Conservation (phyloP, 1,140 invertebrate species). For the Lepidotrigona ventralis region DNA sequence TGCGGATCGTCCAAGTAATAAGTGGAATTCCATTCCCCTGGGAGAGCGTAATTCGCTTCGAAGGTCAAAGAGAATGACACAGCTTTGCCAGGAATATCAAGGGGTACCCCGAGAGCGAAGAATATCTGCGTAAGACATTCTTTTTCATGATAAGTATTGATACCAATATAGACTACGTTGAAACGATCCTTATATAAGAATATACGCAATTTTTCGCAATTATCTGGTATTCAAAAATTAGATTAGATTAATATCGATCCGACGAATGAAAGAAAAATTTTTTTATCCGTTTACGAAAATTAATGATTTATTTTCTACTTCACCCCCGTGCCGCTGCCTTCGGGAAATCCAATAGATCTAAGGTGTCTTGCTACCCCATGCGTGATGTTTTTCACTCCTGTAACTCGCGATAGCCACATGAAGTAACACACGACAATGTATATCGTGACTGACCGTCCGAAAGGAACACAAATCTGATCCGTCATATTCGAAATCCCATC, state of each 20-base stretch:
- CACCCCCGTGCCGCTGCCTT: constrained; percentile 73
- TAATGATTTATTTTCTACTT: constrained; percentile 62
- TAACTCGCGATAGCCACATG: constrained; percentile 46
- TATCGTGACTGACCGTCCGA: background rate
- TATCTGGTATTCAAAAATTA: background rate
- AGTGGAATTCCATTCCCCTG: constrained; percentile 61
- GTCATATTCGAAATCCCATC: background rate
- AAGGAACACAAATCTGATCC: background rate
- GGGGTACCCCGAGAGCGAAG: constrained; percentile 75
- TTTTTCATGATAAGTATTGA: background rate
- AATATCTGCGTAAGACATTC: constrained; percentile 69
- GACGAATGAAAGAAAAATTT: background rate
- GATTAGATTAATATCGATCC: constrained; percentile 14
- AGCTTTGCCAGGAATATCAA: constrained; percentile 75
- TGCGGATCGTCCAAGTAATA: constrained; percentile 57
- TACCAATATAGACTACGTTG: background rate
- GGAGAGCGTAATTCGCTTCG: constrained; percentile 77
- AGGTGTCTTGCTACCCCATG: constrained; percentile 70
- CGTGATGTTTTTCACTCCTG: constrained; percentile 66
- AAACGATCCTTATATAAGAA: background rate
- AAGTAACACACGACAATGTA: constrained; percentile 38
- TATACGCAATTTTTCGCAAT: background rate
- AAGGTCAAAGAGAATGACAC: constrained; percentile 76
- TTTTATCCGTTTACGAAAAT: constrained; percentile 56
- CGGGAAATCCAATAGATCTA: constrained; percentile 73